These are phyloP conservation scores for Priapulus caudatus DNA, from an alignment of 2,888 invertebrate genomes.

Conservation along the genomic window DNA sequence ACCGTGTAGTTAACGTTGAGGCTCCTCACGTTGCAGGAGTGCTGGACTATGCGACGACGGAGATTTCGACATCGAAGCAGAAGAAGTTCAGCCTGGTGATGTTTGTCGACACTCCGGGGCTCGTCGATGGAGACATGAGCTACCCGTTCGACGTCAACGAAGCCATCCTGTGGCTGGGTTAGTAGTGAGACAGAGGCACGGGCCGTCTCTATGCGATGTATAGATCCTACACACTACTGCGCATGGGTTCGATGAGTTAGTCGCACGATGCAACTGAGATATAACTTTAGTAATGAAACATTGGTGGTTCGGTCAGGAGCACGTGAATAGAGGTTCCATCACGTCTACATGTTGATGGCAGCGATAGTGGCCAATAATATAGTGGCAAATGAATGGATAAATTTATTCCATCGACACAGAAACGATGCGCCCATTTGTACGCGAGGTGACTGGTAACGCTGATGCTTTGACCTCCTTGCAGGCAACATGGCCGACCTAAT, in stretches of 20 bases:
- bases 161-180: slow-evolving; percentile 46
- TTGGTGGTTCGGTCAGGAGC: too few relatives aligned
- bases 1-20: too few relatives aligned
- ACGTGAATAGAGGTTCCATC: too few relatives aligned
- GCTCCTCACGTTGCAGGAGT: slow-evolving; percentile 45
- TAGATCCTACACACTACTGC: background rate
- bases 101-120: slow-evolving; percentile 48
- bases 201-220: background rate
- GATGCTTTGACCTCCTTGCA: too few relatives aligned
- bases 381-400: too few relatives aligned
- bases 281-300: too few relatives aligned
- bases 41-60: slow-evolving; percentile 45
- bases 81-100: slow-evolving; percentile 47
- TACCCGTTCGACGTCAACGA: slow-evolving; percentile 49
- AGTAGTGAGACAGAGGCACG: too few relatives aligned
- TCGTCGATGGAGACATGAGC: slow-evolving; percentile 49
- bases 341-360: too few relatives aligned
- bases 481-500: slow-evolving; percentile 44
- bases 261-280: background rate
- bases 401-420: too few relatives aligned
- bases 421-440: too few relatives aligned
- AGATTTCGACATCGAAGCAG: slow-evolving; percentile 46
- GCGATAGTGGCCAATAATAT: too few relatives aligned
- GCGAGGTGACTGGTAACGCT: too few relatives aligned
- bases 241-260: background rate